These are phyloP conservation scores for Bambusicola thoracicus DNA, from an alignment of 2,113 vertebrate genomes.

Conservation along the genomic window DNA sequence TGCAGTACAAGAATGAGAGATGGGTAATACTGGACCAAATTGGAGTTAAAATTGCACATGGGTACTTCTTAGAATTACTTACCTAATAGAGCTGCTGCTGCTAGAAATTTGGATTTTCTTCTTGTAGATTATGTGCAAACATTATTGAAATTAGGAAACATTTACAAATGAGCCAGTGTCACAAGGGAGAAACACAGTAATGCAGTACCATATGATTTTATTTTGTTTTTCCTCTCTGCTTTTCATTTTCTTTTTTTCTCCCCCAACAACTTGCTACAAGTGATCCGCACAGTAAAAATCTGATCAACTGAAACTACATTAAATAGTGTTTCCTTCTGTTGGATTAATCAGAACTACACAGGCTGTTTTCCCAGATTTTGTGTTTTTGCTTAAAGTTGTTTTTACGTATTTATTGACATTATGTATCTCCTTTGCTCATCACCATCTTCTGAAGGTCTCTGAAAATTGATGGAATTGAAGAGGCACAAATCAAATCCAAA, in stretches of 20 bases:
- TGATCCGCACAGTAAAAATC: neutral
- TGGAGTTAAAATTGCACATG: conserved; percentile 39
- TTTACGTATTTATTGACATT: neutral
- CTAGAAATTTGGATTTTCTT: conserved; percentile 39
- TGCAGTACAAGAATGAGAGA: conserved; percentile 12
- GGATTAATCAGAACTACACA: neutral
- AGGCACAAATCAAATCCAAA: neutral
- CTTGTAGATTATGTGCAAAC: conserved; percentile 41
- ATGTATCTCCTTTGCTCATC: neutral
- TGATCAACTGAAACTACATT: neutral
- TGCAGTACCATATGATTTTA: neutral
- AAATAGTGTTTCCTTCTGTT: neutral
- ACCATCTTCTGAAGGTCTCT: neutral
- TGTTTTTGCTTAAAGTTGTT: neutral
- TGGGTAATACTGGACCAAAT: conserved; percentile 23
- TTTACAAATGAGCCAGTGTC: conserved; percentile 56
- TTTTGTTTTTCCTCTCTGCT: neutral
- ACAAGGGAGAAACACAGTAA: neutral
- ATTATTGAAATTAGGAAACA: conserved; percentile 45
- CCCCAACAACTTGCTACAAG: neutral
- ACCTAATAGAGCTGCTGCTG: conserved; percentile 37
- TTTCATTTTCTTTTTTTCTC: conserved; percentile 49
- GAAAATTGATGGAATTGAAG: neutral
- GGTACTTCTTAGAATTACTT: conserved; percentile 47
- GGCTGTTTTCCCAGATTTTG: neutral